Conservation (phyloP, 2,797 vertebrate species). For the Sandelia bainsii region DNA sequence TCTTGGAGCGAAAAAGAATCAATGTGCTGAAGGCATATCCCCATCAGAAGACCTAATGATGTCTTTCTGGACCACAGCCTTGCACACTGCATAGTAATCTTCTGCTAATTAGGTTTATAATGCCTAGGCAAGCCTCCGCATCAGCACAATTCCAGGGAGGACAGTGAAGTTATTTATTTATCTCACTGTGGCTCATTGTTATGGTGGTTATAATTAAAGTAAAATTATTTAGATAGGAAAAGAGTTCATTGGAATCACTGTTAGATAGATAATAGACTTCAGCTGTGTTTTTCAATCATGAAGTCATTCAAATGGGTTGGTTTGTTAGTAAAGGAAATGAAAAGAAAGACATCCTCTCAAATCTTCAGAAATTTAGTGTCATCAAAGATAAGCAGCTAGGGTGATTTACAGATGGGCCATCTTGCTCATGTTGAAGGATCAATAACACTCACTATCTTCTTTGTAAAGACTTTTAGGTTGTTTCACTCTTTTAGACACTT, state of each 20-base stretch:
- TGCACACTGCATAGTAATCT: constrained; percentile 90
- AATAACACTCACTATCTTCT: constrained; percentile 49
- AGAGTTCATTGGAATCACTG: constrained; percentile 79
- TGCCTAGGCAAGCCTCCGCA: constrained; percentile 87
- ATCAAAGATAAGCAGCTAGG: constrained; percentile 29
- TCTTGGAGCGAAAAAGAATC: constrained; percentile 87
- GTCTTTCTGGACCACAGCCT: constrained; percentile 90
- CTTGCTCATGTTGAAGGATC: constrained; percentile 40
- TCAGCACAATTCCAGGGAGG: constrained; percentile 86
- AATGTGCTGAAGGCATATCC: constrained; percentile 90
- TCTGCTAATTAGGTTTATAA: constrained; percentile 91
- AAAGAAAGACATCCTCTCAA: constrained; percentile 26
- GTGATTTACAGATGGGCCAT: constrained; percentile 38
- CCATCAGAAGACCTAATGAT: constrained; percentile 90
- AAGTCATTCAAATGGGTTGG: constrained; percentile 63
- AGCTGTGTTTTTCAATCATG: constrained; percentile 73
- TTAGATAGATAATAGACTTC: constrained; percentile 60
- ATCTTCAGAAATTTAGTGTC: constrained; percentile 22
- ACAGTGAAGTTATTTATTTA: constrained; percentile 87
- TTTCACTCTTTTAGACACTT: constrained; percentile 44
- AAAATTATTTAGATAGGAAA: constrained; percentile 82
- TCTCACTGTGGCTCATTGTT: constrained; percentile 81
- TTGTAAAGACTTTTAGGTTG: constrained; percentile 48
- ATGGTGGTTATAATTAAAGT: constrained; percentile 83
- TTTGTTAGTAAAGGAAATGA: constrained; percentile 48